A percentile compares a stretch with the other conserved stretches of the same genome.
These are phyloP conservation scores for Echeneis naucrates DNA, from an alignment of 2,797 vertebrate species.

Conservation along the genomic window DNA sequence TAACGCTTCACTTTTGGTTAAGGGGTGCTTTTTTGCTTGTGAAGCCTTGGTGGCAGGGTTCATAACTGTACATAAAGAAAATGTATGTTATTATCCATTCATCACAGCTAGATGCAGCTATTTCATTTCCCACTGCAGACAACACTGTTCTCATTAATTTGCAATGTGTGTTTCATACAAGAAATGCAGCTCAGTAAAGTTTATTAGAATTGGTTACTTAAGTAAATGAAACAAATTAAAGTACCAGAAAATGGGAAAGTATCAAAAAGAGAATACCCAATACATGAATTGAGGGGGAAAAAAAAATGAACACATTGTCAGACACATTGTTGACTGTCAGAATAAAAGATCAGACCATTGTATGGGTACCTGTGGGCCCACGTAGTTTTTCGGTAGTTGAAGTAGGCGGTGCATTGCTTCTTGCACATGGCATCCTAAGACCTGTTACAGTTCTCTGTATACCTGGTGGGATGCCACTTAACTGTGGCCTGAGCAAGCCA, in stretches of 20 bases:
- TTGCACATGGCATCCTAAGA: constrained; percentile 34
- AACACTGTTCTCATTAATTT: neutral
- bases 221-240: too few relatives aligned
- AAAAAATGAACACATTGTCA: too few relatives aligned
- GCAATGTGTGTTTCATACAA: too few relatives aligned
- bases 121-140: neutral
- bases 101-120: neutral
- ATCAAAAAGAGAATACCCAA: too few relatives aligned
- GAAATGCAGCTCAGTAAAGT: too few relatives aligned
- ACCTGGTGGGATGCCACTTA: constrained; percentile 29
- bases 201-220: too few relatives aligned
- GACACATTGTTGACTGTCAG: neutral
- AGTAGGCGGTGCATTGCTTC: constrained; percentile 1
- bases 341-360: neutral
- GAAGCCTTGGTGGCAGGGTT: constrained; percentile 29
- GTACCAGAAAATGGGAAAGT: too few relatives aligned
- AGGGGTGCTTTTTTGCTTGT: constrained; percentile 52
- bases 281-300: too few relatives aligned
- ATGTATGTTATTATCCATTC: neutral
- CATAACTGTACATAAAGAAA: constrained; percentile 22
- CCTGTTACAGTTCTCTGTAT: constrained; percentile 40
- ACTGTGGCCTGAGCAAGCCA: constrained; percentile 44
- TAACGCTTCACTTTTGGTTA: constrained; percentile 48
- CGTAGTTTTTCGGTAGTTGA: constrained; percentile 35
- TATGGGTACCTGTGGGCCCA: constrained; percentile 53